Conservation (phyloP, 1,140 invertebrate genomes). For the Cepaea nemoralis region DNA sequence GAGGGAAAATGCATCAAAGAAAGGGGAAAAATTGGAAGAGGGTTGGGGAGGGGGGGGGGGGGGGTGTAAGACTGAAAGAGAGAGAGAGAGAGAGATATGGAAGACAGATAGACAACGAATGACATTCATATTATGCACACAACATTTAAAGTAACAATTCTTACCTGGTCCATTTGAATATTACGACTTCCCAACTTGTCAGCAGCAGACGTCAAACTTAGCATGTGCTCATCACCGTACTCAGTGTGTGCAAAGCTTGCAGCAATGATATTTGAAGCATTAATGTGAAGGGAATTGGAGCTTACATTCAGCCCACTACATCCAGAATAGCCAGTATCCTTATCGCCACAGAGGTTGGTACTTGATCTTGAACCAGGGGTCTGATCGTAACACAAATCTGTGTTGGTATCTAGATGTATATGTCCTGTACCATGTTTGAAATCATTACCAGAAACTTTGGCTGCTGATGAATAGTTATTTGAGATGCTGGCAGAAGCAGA, state of each 20-base stretch:
- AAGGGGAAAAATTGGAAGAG: no score
- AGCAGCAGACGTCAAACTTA: not conserved
- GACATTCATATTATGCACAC: no score
- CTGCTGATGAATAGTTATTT: not conserved
- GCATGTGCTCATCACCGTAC: not conserved
- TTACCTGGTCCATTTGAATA: not conserved
- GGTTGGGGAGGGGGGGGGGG: no score
- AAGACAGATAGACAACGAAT: no score
- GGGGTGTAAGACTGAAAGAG: no score
- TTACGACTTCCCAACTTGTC: not conserved
- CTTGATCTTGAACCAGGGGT: not conserved
- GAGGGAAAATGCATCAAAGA: no score
- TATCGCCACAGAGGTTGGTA: not conserved
- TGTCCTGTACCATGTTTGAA: constrained; percentile 14
- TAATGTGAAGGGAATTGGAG: not conserved
- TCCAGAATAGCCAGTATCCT: not conserved
- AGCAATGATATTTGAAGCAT: not conserved
- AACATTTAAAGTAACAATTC: not conserved
- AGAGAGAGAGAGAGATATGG: no score
- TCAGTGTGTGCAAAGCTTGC: not conserved
- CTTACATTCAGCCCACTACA: not conserved
- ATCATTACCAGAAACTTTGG: not conserved
- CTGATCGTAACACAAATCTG: constrained; percentile 10
- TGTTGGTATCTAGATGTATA: not conserved
- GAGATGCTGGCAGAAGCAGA: not conserved